Evolutionary conservation across 2,113 vertebrate genomes (phyloP).

Genomic region (Oophaga pumilio): DNA sequence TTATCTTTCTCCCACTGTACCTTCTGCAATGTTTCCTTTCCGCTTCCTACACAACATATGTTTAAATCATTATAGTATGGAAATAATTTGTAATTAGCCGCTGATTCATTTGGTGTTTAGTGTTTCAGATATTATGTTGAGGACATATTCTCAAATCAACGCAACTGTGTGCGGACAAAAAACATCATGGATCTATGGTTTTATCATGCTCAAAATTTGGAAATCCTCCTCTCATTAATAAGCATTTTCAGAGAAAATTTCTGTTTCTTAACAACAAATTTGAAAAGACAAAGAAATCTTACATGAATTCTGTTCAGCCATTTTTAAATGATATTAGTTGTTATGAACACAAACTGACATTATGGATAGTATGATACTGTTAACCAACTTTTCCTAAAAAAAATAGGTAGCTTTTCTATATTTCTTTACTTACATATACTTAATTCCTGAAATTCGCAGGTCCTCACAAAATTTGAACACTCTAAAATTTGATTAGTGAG

Average conservation of each 20-base stretch:
- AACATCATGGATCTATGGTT: not conserved
- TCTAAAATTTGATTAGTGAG: too few species aligned
- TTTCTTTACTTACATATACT: too few species aligned
- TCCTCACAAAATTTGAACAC: too few species aligned
- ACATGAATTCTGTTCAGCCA: too few species aligned
- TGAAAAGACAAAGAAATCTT: not conserved
- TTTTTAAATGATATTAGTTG: too few species aligned
- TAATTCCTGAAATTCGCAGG: too few species aligned
- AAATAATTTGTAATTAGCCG: conserved; percentile 12
- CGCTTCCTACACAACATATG: conserved; percentile 35
- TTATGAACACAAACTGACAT: too few species aligned
- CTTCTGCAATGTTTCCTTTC: conserved; percentile 22
- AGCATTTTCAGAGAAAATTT: not conserved
- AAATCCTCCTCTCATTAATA: not conserved
- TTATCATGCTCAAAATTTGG: not conserved
- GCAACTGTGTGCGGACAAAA: not conserved
- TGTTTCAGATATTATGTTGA: not conserved
- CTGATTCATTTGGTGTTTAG: conserved; percentile 29
- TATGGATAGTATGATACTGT: too few species aligned
- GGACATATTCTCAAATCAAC: not conserved
- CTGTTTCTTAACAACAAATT: not conserved
- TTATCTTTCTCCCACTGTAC: conserved; percentile 23
- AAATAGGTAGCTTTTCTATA: too few species aligned
- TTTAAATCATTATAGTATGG: not conserved
- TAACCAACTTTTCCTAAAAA: too few species aligned